Base-by-base conservation (phyloP, 1,140 invertebrate genomes). In the Drosophila triauraria region DNA sequence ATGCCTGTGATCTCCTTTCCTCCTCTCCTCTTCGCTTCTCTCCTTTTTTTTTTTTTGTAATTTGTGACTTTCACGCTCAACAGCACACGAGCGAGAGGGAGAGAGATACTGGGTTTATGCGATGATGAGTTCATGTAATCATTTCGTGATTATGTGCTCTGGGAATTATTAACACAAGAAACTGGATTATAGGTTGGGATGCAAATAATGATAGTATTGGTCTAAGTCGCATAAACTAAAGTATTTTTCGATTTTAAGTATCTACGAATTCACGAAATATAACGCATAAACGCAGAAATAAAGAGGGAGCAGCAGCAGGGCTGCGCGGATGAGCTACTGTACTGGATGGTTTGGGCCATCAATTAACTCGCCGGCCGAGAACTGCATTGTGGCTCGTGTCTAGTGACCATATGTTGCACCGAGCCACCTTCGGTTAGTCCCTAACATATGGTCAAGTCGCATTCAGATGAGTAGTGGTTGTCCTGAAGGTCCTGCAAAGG, bases 51-150 rank as follows among this genome's bases (percentile, higher is more conserved):
- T 80, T 75, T 85, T 80, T 75, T 91, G 80, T 92, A 92, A 92
- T 92, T 91, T 92, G 87, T 92, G 91, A 92, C 91, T 92, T 92
- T 92, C 87, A 92, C 87, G 91, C 87, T 92, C 88, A 82, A 78
- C 59, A 65, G 86, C 85, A 91, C 86, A 87, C 80, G 54, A 56
- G 20, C 30, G 50, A 23, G 4, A 69, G 44, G 30, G 35, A 65
- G 60, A 10, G 32, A 23, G 61, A 40, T 17, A 30, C 27, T 51
- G 1, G 0, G 50, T 13, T 35, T 53, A 53, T 53, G 30, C 23
- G 30, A 10, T 20, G 30, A n/a, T 0, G 32, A 30, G 17, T 20
- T 53, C 27, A n/a, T 13, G n/a, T 6, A 12, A 12, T 27, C 2
- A 23, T 12, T 13, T 20, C 10, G 10, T 46, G 10, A 20, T 2